Conservation (phyloP, 2,797 vertebrate species). For the Lepus oiostolus region DNA sequence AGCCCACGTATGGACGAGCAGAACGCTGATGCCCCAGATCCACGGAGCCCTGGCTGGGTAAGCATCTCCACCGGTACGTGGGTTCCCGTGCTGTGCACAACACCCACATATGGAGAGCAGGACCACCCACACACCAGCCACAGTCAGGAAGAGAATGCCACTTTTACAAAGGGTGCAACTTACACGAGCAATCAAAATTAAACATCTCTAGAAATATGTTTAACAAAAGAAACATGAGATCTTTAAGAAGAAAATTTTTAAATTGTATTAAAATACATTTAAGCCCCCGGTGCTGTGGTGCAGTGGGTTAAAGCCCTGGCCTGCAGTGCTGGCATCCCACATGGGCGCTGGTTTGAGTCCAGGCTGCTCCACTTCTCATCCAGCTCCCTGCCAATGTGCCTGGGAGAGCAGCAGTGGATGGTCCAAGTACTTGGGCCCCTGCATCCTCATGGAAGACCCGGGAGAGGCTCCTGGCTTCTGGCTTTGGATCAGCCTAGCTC, state of each 20-base stretch:
- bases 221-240: conserved; percentile 8
- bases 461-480: too few relatives aligned
- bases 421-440: too few relatives aligned
- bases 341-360: too few relatives aligned
- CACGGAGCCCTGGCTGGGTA: not conserved
- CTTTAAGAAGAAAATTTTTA: conserved; percentile 28
- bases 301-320: too few relatives aligned
- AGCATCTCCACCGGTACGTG: too few relatives aligned
- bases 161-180: conserved; percentile 18
- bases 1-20: not conserved
- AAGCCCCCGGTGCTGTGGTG: not conserved
- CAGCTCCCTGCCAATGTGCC: too few relatives aligned
- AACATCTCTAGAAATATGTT: not conserved
- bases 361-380: too few relatives aligned
- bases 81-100: not conserved
- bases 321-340: too few relatives aligned
- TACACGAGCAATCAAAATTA: not conserved
- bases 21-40: not conserved
- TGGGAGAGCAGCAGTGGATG: too few relatives aligned
- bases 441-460: too few relatives aligned
- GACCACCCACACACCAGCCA: not conserved
- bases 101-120: not conserved
- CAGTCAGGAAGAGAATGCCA: not conserved
- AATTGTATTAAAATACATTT: not conserved
- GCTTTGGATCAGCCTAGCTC: too few relatives aligned